Evolutionary conservation across 2,113 vertebrate genomes (phyloP), one percentile per base, ranked within the genome.

Genomic region (Nothobranchius kuhntae): DNA sequence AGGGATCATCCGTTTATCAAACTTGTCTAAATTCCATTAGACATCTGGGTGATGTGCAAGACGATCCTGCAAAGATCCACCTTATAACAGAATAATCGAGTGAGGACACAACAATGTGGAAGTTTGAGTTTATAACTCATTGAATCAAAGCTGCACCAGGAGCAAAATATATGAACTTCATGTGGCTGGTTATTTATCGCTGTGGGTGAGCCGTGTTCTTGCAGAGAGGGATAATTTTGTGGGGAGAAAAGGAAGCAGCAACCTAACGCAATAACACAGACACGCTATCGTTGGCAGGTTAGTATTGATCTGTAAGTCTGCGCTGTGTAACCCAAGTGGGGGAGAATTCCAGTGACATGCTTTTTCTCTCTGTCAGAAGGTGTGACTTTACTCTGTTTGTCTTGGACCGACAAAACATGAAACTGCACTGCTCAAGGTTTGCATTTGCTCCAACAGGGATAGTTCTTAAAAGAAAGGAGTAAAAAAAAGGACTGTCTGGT

Each of bases 271-370:
- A 76, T 75, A 84, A 78, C 72, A 75, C 67, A 74, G 83, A 79
- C 75, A 79, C 75, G 82, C 79, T 72, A 78, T 66, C 75, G 81
- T 75, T 81, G 86, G 72, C 85, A 87, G 80, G 47, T 75, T 73
- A 2, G 7, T 81, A 86, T 89, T 73, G 85, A 87, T 87, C 76
- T 69, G 75, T 56, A 61, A 81, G 75, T 54, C 48, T 47, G 81
- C 53, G 36, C 83, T 36, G 54, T 83, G 84, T 83, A 86, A 89
- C 76, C 44, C 52, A 85, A 80, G 60, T 79, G 10, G 58, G 66
- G 65, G 71, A 62, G 65, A 68, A 75, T 75, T 81, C 59, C 46
- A 65, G 73, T 58, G 72, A 59, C 77, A 46, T 69, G 68, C 72
- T 79, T 78, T 57, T 42, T 42, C 15, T 77, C 68, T 71, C 52